These are phyloP conservation scores for Eidolon dupreanum DNA, from an alignment of 2,797 vertebrate genomes.

Conservation along the genomic window DNA sequence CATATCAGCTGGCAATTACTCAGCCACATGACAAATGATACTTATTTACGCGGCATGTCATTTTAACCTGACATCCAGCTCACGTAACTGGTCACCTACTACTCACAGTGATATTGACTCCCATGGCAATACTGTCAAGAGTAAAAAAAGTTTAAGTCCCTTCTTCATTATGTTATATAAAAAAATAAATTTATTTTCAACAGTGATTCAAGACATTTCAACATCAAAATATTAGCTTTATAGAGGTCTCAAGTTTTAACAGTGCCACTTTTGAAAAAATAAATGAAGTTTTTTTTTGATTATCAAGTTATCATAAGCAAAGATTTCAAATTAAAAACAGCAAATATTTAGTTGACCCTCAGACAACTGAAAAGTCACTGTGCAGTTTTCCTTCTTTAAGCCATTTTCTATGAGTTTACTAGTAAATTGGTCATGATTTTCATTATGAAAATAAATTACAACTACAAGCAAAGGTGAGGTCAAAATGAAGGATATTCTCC, in stretches of 20 bases:
- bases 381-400: not conserved
- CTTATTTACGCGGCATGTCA: not conserved
- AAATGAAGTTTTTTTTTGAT: not conserved
- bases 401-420: not conserved
- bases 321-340: not conserved
- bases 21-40: not conserved
- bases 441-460: conserved; percentile 43
- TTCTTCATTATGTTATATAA: not conserved
- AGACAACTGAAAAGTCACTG: not conserved
- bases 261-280: not conserved
- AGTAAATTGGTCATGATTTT: conserved; percentile 16
- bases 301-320: not conserved
- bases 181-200: not conserved
- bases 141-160: not conserved
- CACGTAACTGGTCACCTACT: not conserved
- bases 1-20: not conserved
- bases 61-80: not conserved
- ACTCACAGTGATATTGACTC: rapidly evolving
- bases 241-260: not conserved
- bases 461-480: not conserved
- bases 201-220: not conserved
- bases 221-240: not conserved
- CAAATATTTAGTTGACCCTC: not conserved
- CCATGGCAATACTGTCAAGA: not conserved
- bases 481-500: not conserved